Evolutionary conservation across 2,797 vertebrate species (phyloP).

Genomic region (Microcaecilia unicolor): DNA sequence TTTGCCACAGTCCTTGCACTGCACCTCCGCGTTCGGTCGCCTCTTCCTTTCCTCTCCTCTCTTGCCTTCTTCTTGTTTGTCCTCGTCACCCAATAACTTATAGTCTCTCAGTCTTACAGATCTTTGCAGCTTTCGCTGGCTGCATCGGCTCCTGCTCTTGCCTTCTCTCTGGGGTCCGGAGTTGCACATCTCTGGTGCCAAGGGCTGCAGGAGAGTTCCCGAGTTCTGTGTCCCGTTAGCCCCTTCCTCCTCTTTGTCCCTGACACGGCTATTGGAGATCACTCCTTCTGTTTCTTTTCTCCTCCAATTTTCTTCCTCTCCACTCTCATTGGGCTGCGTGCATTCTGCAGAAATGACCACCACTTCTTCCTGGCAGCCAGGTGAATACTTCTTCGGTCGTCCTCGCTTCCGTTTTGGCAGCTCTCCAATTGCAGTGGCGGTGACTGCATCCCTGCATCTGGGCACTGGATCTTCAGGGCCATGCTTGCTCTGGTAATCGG

Average conservation of each 20-base stretch:
- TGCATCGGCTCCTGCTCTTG: constrained; percentile 65
- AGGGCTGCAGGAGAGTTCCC: too few species aligned
- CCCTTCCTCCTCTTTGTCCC: constrained; percentile 29
- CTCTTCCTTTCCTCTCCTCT: constrained; percentile 66
- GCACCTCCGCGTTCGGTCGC: constrained; percentile 60
- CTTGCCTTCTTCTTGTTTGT: constrained; percentile 49
- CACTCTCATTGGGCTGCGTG: constrained; percentile 48
- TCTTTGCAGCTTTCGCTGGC: constrained; percentile 72
- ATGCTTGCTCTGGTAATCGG: constrained; percentile 39
- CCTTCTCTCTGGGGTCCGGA: too few species aligned
- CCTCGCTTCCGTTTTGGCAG: constrained; percentile 73
- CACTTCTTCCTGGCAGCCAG: background rate
- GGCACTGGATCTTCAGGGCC: background rate
- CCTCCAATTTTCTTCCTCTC: too few species aligned
- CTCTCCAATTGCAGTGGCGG: background rate
- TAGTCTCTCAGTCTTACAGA: constrained; percentile 81
- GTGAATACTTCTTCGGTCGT: constrained; percentile 40
- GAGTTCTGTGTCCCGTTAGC: too few species aligned
- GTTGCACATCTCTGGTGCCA: too few species aligned
- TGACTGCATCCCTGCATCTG: background rate
- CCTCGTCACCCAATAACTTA: constrained; percentile 59
- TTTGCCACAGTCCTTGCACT: constrained; percentile 85
- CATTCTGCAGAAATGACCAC: constrained; percentile 15
- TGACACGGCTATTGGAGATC: constrained; percentile 14
- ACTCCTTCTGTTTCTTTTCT: too few species aligned